Evolutionary conservation across 2,113 vertebrate species (phyloP).

Genomic region (Elaphurus davidianus): DNA sequence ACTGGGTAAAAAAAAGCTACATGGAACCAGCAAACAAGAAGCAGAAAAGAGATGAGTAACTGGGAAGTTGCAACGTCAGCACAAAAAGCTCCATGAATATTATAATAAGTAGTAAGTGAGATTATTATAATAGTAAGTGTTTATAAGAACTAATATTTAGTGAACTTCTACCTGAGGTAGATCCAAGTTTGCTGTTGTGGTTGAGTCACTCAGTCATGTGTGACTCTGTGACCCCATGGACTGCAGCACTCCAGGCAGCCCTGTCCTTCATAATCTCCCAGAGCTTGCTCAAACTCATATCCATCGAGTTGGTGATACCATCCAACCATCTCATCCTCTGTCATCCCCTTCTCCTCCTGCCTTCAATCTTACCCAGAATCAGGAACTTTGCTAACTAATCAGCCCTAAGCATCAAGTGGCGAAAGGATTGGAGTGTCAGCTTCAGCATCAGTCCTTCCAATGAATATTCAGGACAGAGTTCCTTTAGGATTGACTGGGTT

Average conservation of each 20-base stretch:
- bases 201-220: not conserved
- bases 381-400: not conserved
- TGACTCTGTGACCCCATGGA: not conserved
- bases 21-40: not conserved
- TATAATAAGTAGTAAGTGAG: not conserved
- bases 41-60: not conserved
- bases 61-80: not conserved
- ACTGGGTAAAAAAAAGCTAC: not conserved
- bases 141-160: not conserved
- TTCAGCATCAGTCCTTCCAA: not conserved
- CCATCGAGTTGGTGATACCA: not conserved
- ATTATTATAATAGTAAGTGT: not conserved
- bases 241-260: not conserved
- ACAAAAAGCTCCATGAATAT: not conserved
- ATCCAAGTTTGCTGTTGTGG: not conserved
- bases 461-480: not conserved
- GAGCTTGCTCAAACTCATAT: not conserved
- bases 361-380: not conserved
- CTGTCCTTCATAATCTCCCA: not conserved
- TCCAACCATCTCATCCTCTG: not conserved
- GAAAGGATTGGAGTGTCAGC: not conserved
- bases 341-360: not conserved
- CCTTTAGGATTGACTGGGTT: not conserved
- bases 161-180: not conserved
- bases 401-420: not conserved